phyloP scores from a whole-genome alignment of 1,140 invertebrate genomes.

The Nasonia vitripennis region DNA sequence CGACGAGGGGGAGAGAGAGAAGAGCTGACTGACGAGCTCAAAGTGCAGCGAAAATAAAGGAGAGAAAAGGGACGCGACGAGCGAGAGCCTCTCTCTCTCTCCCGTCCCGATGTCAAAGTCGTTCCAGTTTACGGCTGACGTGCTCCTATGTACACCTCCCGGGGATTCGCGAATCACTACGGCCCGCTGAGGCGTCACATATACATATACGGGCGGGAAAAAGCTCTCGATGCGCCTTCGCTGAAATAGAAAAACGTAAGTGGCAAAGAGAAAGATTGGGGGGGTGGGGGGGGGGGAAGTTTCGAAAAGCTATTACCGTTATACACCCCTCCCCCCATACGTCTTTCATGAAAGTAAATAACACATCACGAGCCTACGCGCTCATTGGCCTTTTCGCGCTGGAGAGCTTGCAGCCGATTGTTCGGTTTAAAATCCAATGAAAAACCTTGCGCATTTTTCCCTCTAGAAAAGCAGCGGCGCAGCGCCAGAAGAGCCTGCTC shows the following conservation, averaged over 20 bases:
- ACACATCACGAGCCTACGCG: neutral
- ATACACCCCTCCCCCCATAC: neutral
- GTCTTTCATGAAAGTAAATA: neutral
- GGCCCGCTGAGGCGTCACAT: neutral
- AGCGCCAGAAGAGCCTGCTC: neutral
- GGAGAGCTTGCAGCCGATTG: neutral
- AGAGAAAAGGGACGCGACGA: neutral
- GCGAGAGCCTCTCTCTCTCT: neutral
- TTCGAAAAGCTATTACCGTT: too few relatives aligned
- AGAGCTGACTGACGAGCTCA: slow-evolving; percentile 24
- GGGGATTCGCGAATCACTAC: slow-evolving; percentile 13
- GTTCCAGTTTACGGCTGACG: slow-evolving; percentile 50
- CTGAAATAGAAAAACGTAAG: slow-evolving; percentile 5
- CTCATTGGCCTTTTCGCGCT: neutral
- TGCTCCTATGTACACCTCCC: neutral
- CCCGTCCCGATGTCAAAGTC: slow-evolving; percentile 40
- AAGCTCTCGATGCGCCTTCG: neutral
- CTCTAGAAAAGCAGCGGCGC: neutral
- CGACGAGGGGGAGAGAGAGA: neutral
- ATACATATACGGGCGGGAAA: neutral
- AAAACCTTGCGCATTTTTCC: slow-evolving; percentile 27
- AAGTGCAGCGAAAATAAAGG: slow-evolving; percentile 39
- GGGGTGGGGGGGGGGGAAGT: too few relatives aligned
- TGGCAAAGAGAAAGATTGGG: too few relatives aligned
- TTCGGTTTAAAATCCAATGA: slow-evolving; percentile 20